Evolutionary conservation across 2,113 vertebrate species (phyloP).

Genomic region (Rhombomys opimus): DNA sequence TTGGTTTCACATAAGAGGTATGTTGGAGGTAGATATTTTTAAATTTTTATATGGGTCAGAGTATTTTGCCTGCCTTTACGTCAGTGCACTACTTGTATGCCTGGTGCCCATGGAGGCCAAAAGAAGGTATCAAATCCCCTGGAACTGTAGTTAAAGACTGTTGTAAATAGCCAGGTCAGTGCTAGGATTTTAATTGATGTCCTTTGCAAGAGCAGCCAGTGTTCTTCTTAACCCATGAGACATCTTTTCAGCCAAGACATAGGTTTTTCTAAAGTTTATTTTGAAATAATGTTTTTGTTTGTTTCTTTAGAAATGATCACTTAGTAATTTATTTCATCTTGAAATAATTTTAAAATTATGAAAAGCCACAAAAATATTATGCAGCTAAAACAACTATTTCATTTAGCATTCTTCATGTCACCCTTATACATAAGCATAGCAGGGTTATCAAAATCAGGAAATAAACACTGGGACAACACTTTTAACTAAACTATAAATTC

Average conservation of each 20-base stretch:
- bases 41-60: background rate
- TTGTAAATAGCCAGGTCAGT: background rate
- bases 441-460: background rate
- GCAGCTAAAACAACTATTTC: background rate
- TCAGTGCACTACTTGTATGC: background rate
- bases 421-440: slow-evolving; percentile 15
- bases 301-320: background rate
- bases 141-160: background rate
- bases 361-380: slow-evolving; percentile 31
- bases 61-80: background rate
- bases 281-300: slow-evolving; percentile 44
- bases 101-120: background rate
- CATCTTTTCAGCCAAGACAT: background rate
- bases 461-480: background rate
- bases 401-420: background rate
- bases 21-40: background rate
- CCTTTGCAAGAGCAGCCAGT: background rate
- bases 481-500: slow-evolving; percentile 30
- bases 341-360: slow-evolving; percentile 62
- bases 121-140: background rate
- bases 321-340: slow-evolving; percentile 22
- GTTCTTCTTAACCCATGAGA: background rate
- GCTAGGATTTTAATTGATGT: background rate
- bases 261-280: background rate
- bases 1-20: background rate